Conservation (phyloP, 2,113 vertebrate species). For the Cranoglanis bouderius region DNA sequence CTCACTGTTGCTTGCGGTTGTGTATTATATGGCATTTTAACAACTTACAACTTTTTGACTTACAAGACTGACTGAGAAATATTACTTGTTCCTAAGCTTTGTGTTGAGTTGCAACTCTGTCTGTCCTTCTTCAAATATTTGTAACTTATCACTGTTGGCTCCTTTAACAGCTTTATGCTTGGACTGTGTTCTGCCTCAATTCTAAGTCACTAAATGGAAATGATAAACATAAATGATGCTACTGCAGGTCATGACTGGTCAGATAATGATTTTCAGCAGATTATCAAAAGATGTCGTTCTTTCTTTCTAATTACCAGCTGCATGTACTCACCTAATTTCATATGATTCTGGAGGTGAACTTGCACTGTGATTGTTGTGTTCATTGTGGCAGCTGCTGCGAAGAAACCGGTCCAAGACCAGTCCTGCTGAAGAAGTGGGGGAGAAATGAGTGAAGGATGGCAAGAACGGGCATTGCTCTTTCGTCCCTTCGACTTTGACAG, state of each 20-base stretch:
- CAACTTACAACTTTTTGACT: no score
- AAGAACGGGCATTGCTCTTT: slow-evolving; percentile 2
- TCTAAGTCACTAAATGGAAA: neutral
- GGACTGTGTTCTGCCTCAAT: neutral
- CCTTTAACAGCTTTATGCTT: neutral
- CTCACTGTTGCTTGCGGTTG: neutral
- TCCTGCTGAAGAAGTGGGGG: slow-evolving; percentile 54
- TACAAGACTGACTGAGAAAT: neutral
- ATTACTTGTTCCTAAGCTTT: no score
- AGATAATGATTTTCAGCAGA: neutral
- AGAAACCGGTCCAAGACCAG: slow-evolving; percentile 60
- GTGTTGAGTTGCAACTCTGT: no score
- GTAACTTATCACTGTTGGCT: neutral
- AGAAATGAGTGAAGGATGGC: slow-evolving; percentile 34
- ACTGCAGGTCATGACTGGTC: neutral
- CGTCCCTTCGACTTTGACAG: slow-evolving; percentile 45
- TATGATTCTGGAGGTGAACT: slow-evolving; percentile 62
- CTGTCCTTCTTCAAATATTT: no score
- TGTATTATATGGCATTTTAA: neutral
- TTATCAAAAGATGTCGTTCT: neutral
- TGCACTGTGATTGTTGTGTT: slow-evolving; percentile 60
- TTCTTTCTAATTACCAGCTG: neutral
- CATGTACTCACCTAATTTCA: slow-evolving; percentile 67
- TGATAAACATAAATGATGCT: neutral
- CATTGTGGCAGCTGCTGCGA: slow-evolving; percentile 58